phyloP scores from a whole-genome alignment of 2,797 vertebrate species.

The Hydrolagus colliei region DNA sequence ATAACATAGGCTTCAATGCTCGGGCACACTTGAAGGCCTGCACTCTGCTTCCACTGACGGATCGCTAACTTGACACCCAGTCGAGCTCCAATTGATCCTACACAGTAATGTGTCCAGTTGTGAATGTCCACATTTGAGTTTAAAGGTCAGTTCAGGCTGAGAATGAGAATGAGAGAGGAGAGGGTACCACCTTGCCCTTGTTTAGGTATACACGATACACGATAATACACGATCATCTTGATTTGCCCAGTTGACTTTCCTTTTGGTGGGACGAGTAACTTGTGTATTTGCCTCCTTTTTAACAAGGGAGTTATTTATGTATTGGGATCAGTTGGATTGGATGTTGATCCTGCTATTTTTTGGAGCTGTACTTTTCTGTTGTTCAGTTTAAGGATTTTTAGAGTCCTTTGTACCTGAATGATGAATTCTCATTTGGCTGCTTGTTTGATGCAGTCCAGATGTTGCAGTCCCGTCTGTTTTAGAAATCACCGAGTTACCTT shows the following conservation, averaged over 20 bases:
- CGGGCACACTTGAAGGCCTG: too few relatives aligned
- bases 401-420: not conserved
- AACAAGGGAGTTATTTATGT: not conserved
- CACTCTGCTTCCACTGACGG: too few relatives aligned
- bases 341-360: not conserved
- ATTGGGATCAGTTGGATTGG: not conserved
- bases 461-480: not conserved
- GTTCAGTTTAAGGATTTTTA: not conserved
- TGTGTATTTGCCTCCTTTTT: not conserved
- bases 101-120: too few relatives aligned
- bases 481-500: not conserved
- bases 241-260: not conserved
- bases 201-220: too few relatives aligned
- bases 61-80: too few relatives aligned
- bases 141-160: too few relatives aligned
- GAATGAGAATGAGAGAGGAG: too few relatives aligned
- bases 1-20: too few relatives aligned
- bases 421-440: not conserved
- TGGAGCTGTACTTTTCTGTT: not conserved
- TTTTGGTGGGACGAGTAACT: not conserved
- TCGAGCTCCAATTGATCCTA: too few relatives aligned
- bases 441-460: conserved; percentile 19
- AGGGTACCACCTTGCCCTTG: too few relatives aligned
- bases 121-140: too few relatives aligned
- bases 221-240: too few relatives aligned